Conservation (phyloP, 2,113 vertebrate species). For the Martes martes region DNA sequence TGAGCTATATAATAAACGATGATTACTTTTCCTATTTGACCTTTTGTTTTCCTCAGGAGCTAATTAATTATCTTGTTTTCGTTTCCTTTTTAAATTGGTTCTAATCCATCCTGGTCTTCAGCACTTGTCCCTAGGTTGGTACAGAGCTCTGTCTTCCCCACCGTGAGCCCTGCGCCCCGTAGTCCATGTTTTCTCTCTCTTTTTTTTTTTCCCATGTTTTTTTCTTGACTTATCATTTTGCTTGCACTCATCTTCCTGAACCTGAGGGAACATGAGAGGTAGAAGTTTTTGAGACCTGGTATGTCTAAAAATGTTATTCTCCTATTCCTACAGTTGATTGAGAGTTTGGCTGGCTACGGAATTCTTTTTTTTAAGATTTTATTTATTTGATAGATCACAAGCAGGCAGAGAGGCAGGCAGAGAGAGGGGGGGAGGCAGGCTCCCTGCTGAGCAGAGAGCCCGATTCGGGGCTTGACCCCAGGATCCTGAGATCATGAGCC, state of each 20-base stretch:
- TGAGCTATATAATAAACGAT: not conserved
- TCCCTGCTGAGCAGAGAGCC: too few species aligned
- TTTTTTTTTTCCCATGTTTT: not conserved
- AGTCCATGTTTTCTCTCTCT: not conserved
- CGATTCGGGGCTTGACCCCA: too few species aligned
- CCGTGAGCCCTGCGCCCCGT: rapidly evolving
- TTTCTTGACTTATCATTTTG: too few species aligned
- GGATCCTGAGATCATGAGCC: too few species aligned
- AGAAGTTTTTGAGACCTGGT: not conserved
- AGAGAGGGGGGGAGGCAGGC: too few species aligned
- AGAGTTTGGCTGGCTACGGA: not conserved
- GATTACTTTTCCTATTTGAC: not conserved
- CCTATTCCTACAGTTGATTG: not conserved
- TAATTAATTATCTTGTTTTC: not conserved
- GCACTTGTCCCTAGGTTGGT: not conserved
- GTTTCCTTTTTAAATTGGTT: not conserved
- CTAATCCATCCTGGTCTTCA: too few species aligned
- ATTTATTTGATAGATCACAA: too few species aligned
- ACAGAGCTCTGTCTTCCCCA: not conserved
- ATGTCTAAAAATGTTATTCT: not conserved
- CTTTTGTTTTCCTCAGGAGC: not conserved
- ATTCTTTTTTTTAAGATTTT: not conserved
- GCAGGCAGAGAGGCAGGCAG: too few species aligned
- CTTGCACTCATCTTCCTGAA: not conserved
- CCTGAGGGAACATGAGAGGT: not conserved